Base-by-base conservation (phyloP, 2,113 vertebrate species). In the Triplophysa dalaica region DNA sequence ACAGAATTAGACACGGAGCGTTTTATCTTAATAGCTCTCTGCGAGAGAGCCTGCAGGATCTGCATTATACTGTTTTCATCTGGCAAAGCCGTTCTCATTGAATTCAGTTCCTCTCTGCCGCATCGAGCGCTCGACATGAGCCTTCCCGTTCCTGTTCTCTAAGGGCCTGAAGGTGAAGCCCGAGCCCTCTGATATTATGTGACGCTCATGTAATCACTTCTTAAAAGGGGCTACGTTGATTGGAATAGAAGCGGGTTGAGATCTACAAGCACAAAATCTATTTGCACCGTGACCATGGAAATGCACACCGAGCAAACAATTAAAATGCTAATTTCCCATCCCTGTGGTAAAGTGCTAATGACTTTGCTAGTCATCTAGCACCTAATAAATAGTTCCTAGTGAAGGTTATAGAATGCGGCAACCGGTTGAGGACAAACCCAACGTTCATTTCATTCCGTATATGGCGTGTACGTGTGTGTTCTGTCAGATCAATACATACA, bases 281-380 rank as follows among this genome's bases (percentile, higher is more conserved):
- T 83, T 83, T 79, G 61, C 24, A 56, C 43, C 61, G 65, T 75
- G 76, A 70, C 69, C 58, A 29, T 24, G 64, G 76, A 68, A 68
- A 66, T 29, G 64, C 67, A 70, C 72, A 3, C 21, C 24, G 78
- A 75, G 60, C 43, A 80, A 86, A 82, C 81, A 80, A 85, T 86
- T 85, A 83, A 87, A 84, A 87, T 83, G 84, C 79, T 80, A 83
- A 86, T 84, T 81, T 68, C 29, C 38, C 26, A 65, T 80, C 68
- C 79, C 79, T 45, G 69, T 38, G 38, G 76, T 75, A 78, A 80
- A 76, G 80, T 52, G 79, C 76, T 80, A 78, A 85, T 68, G 70
- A 63, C 75, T 86, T 63, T 69, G 62, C 56, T 33, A 75, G 52
- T 73, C 75, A 76, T 79, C 75, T 70, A 43, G 50, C 26, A 63